These are phyloP conservation scores for Athalia circularis DNA, from an alignment of 2,888 invertebrate species.

Conservation along the genomic window DNA sequence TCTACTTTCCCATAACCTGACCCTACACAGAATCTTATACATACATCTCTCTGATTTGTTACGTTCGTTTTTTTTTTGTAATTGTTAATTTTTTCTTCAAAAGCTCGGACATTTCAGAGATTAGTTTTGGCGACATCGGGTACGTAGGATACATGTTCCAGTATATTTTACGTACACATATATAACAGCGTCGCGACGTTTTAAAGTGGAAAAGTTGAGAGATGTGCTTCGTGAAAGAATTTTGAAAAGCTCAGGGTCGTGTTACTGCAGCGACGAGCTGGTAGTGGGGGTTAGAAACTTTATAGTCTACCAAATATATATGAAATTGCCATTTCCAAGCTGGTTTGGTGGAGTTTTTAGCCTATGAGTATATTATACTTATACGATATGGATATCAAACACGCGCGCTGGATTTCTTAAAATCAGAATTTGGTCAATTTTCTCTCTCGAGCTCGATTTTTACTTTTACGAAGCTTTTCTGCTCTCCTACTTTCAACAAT, in stretches of 20 bases:
- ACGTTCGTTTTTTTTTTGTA: no score
- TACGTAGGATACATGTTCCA: not conserved
- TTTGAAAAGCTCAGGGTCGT: not conserved
- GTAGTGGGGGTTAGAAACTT: not conserved
- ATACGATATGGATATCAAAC: not conserved
- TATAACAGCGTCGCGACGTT: no score
- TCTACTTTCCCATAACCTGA: no score
- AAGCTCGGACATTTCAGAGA: no score
- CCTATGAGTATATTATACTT: not conserved
- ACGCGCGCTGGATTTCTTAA: not conserved
- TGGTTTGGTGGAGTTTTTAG: not conserved
- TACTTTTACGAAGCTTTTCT: not conserved
- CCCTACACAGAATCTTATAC: no score
- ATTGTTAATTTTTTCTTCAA: no score
- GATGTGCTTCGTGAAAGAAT: conserved; percentile 15
- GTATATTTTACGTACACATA: not conserved
- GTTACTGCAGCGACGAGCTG: not conserved
- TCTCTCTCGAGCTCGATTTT: not conserved
- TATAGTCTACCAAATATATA: not conserved
- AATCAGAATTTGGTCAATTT: conserved; percentile 16
- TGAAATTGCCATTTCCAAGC: conserved; percentile 24
- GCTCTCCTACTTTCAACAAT: not conserved
- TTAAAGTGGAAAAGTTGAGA: conserved; percentile 23
- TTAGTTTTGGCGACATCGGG: conserved; percentile 30
- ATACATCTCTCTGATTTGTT: no score